Conservation (phyloP, 2,113 vertebrate species). For the Gila orcuttii region DNA sequence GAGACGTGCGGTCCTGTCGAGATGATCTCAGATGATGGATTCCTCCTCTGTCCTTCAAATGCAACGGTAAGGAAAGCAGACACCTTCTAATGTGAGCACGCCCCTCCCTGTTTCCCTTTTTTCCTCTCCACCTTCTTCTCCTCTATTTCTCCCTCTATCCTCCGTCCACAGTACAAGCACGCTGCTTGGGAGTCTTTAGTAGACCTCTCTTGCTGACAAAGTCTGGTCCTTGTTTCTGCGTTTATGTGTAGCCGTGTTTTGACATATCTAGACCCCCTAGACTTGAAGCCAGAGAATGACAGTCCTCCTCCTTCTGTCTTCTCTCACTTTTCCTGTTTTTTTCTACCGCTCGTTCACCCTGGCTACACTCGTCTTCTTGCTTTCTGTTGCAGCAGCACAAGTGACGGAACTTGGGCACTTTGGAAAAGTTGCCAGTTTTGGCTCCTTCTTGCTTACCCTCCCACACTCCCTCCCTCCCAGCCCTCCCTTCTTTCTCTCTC, state of each 20-base stretch:
- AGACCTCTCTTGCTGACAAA: constrained; percentile 34
- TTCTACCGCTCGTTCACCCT: constrained; percentile 45
- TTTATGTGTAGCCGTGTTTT: constrained; percentile 42
- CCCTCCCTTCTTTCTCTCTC: constrained; percentile 57
- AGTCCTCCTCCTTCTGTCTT: constrained; percentile 20
- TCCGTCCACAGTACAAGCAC: constrained; percentile 54
- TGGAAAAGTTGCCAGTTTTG: constrained; percentile 75
- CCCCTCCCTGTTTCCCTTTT: constrained; percentile 41
- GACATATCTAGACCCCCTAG: constrained; percentile 49
- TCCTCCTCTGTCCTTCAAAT: constrained; percentile 33
- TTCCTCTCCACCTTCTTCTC: constrained; percentile 28
- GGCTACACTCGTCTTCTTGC: constrained; percentile 53
- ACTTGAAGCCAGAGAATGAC: constrained; percentile 14
- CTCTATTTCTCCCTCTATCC: constrained; percentile 47
- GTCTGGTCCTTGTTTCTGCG: constrained; percentile 45
- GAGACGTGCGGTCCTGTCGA: not conserved
- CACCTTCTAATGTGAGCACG: constrained; percentile 34
- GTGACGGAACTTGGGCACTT: constrained; percentile 75
- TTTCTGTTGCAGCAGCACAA: constrained; percentile 64
- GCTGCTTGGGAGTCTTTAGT: constrained; percentile 52
- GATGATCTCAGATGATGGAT: constrained; percentile 34
- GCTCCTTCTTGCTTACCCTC: constrained; percentile 69
- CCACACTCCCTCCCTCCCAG: constrained; percentile 45
- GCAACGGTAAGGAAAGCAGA: constrained; percentile 41
- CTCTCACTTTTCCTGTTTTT: constrained; percentile 37